Conservation (phyloP, 2,797 vertebrate species). For the Leuciscus waleckii region DNA sequence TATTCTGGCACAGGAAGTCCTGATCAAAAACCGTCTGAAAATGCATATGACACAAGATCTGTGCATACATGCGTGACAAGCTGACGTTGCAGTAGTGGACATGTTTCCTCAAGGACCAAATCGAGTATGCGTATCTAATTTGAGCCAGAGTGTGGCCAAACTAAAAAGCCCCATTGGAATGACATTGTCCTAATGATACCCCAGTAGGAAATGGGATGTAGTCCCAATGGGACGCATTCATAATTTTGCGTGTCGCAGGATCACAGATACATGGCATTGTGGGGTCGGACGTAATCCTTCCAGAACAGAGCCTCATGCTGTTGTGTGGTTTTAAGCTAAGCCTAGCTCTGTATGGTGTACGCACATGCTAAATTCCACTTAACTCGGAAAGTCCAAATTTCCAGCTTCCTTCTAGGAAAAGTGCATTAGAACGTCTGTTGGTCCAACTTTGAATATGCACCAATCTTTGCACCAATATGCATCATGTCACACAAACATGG, state of each 20-base stretch:
- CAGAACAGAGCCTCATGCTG: conserved; percentile 1
- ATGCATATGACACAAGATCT: conserved; percentile 32
- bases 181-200: conserved; percentile 36
- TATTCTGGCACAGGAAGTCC: conserved; percentile 9
- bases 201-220: conserved; percentile 29
- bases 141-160: conserved; percentile 46
- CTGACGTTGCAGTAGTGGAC: conserved; percentile 44
- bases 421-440: not conserved
- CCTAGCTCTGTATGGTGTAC: conserved; percentile 3
- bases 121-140: conserved; percentile 53
- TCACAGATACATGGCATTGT: conserved; percentile 22
- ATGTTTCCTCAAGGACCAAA: conserved; percentile 53
- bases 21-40: conserved; percentile 12
- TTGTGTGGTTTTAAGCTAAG: conserved; percentile 26
- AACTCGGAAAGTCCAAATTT: not conserved
- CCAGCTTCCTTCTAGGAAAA: not conserved
- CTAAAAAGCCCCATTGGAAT: conserved; percentile 32
- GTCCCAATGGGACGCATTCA: conserved; percentile 3
- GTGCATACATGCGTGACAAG: conserved; percentile 28
- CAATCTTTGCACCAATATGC: not conserved
- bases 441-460: not conserved
- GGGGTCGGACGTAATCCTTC: conserved; percentile 8
- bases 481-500: not conserved
- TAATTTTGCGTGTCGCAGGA: conserved; percentile 11
- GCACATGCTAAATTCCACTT: not conserved